Base-by-base conservation (phyloP, 1,140 invertebrate genomes). In the Anthonomus grandis region DNA sequence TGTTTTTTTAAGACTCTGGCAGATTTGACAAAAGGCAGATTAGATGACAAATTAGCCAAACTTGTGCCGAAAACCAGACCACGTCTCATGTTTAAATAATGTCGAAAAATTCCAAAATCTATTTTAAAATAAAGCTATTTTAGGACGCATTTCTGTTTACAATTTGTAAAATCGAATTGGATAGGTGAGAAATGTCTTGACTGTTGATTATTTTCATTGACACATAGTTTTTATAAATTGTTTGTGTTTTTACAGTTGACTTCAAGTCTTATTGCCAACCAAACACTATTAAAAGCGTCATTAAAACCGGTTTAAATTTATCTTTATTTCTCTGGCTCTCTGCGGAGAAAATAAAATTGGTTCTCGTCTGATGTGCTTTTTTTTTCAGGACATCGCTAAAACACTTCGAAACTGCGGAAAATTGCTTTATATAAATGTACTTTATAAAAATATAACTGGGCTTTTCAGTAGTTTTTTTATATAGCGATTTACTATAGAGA, bases 141-240 rank as follows among this genome's bases (percentile, higher is more conserved):
- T 58, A 51, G 56, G 56, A 58, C 38, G 24, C 39, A 51, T 58
- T 45, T 34, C 25, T 58, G 56, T 58, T 58, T 58, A 51, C 37
- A 52, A 37, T 48, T 58, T 52, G 27, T 21, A 44, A 47, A 19
- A 34, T 44, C 27, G 39, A 48, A 47, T 58, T 52, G 48, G 56
- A 39, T 58, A 58, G 56, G 56, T 58, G 56, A 58, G 49, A 52
- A 58, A 58, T 51, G 56, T 58, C 52, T 58, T 58, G 45, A 58
- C 56, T 58, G 51, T 52, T 58, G 56, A 58, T 58, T 58, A 58
- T 58, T 58, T 58, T 58, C 56, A 58, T 58, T 58, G 56, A 58
- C 56, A 58, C 56, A 58, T 51, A 58, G 56, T 58, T 58, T 58
- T 58, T 58, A 58, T 58, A 58, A 58, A 58, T 58, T 58, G 56